Evolutionary conservation across 2,888 invertebrate species (phyloP).

Genomic region (Abrostola triplasia): DNA sequence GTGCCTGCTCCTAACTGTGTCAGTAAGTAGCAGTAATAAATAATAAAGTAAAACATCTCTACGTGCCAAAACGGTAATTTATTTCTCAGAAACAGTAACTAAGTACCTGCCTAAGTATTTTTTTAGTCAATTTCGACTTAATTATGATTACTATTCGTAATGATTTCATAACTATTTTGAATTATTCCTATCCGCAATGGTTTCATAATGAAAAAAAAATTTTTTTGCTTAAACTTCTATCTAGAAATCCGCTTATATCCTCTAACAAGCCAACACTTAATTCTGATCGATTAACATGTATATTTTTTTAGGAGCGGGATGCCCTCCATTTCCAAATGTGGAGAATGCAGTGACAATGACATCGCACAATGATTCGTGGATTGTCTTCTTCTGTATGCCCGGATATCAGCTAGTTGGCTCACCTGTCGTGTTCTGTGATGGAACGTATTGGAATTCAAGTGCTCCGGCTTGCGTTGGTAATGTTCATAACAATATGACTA

Average conservation of each 20-base stretch:
- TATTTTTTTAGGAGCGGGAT: conserved; percentile 88
- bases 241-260: no score
- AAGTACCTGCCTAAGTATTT: no score
- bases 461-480: conserved; percentile 91
- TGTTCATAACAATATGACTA: neutral
- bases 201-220: neutral
- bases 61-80: no score
- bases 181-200: neutral
- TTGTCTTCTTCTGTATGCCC: conserved; percentile 91
- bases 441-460: conserved; percentile 91
- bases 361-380: conserved; percentile 86
- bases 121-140: no score
- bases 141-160: neutral
- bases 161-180: no score
- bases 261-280: no score
- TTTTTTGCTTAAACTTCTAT: neutral
- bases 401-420: conserved; percentile 89
- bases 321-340: conserved; percentile 76
- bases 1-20: conserved; percentile 91
- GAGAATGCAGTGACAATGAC: conserved; percentile 86
- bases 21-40: conserved; percentile 87
- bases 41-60: no score
- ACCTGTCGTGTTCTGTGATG: conserved; percentile 91
- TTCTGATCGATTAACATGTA: neutral
- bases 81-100: no score